A percentile compares a stretch with the other conserved stretches of the same genome.
Evolutionary conservation across 2,888 invertebrate species (phyloP).

Genomic region (Athalia cordata): DNA sequence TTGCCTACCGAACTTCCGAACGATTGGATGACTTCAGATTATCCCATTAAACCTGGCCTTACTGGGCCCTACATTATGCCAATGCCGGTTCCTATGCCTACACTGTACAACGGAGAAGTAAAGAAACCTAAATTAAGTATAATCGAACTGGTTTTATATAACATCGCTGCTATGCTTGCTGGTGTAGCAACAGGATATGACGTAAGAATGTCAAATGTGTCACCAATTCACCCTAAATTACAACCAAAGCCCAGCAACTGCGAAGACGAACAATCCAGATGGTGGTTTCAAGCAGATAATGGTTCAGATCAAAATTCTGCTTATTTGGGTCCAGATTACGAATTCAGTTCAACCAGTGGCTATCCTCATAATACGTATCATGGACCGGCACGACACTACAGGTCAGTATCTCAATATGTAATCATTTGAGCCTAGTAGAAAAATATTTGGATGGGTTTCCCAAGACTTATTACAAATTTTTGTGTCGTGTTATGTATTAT

Average conservation of each 20-base stretch:
- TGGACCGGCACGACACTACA: constrained; percentile 86
- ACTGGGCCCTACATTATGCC: constrained; percentile 71
- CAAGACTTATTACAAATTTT: background rate
- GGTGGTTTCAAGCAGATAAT: constrained; percentile 64
- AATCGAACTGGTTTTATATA: constrained; percentile 88
- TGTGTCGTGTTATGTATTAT: background rate
- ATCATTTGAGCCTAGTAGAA: background rate
- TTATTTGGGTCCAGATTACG: constrained; percentile 76
- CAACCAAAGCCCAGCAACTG: constrained; percentile 75
- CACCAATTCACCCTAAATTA: constrained; percentile 87
- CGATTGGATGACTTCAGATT: constrained; percentile 67
- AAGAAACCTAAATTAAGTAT: constrained; percentile 81
- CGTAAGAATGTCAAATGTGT: constrained; percentile 90
- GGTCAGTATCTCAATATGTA: constrained; percentile 66
- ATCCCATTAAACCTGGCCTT: constrained; percentile 66
- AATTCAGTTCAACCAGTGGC: constrained; percentile 77
- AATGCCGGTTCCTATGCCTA: constrained; percentile 85
- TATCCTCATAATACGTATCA: constrained; percentile 93
- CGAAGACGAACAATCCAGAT: constrained; percentile 68
- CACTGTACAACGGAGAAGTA: constrained; percentile 86
- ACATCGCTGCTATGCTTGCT: constrained; percentile 93
- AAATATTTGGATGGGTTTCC: background rate
- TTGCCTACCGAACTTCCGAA: constrained; percentile 63
- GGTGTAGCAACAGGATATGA: constrained; percentile 95
- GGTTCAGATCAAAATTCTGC: constrained; percentile 68